Evolutionary conservation across 1,140 invertebrate species (phyloP), one percentile per base, ranked within the genome.

Genomic region (Drosophila biarmipes): DNA sequence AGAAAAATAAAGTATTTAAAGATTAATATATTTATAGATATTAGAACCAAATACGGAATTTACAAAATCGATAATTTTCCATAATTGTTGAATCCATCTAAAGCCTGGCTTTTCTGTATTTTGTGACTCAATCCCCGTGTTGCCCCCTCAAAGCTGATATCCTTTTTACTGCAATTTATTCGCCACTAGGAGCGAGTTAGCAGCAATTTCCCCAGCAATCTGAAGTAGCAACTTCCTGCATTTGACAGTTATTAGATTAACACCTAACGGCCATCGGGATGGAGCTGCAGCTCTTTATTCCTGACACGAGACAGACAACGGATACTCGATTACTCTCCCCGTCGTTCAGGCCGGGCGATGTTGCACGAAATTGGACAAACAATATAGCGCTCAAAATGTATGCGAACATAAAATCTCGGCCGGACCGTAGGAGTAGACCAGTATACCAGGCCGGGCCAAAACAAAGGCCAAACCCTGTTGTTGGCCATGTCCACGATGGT

Each of bases 201-300:
- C 67, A 71, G 67, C 67, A 56, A 74, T 75, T 53, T 73, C 31
- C 40, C 56, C 19, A 48, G 4, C 46, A 48, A 73, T 62, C 51
- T 57, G 54, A 73, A 82, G 76, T 73, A 77, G 55, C 69, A 66
- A 57, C 82, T 69, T 76, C 61, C 84, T 87, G 82, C 75, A 87
- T 76, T 79, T 87, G 82, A 87, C 84, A 87, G 82, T 87, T 87
- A 87, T 87, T 87, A 87, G 82, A 87, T 87, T 87, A 87, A 87
- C 82, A 87, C 84, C 84, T 82, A 89, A 76, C 73, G 58, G 42
- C 27, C 52, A 53, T 15, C 42, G 53, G 49, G 34, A 19, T 35
- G 64, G 37, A 69, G 48, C 24, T 5, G n/a, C 5, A 24, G 24
- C 42, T 48, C 64, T 34, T 45, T 48, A 69, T 55, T 35, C 64